phyloP scores from a whole-genome alignment of 2,113 vertebrate genomes.

The Vidua macroura region DNA sequence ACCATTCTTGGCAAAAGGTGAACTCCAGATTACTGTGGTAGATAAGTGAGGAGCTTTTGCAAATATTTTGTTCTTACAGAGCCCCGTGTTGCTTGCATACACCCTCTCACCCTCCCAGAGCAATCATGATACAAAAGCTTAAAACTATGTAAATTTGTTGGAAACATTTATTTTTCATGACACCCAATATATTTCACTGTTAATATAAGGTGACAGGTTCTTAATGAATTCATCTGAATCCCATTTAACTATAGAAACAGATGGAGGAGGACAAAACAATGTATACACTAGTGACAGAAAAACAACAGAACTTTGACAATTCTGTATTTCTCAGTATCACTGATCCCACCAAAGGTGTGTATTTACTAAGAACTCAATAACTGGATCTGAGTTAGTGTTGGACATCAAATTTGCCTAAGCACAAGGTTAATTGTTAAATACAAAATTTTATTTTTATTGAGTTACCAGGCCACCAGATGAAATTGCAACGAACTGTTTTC shows the following conservation, averaged over 20 bases:
- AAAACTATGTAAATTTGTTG: not conserved
- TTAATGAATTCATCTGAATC: conserved; percentile 34
- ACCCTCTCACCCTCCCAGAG: not conserved
- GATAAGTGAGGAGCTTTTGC: not conserved
- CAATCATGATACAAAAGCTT: not conserved
- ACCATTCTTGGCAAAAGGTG: not conserved
- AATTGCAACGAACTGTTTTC: not conserved
- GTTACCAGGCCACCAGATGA: not conserved
- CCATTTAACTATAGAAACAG: conserved; percentile 2
- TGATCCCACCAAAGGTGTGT: not conserved
- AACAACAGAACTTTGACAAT: not conserved
- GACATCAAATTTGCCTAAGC: not conserved
- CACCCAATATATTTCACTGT: not conserved
- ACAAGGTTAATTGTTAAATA: not conserved
- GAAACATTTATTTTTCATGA: not conserved
- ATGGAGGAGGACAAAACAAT: not conserved
- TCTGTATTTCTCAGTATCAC: not conserved
- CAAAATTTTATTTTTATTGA: not conserved
- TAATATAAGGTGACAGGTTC: not conserved
- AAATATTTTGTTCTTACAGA: not conserved
- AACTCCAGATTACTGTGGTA: not conserved
- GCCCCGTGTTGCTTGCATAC: not conserved
- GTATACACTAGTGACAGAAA: not conserved
- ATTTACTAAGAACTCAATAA: not conserved
- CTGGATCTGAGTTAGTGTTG: not conserved